Evolutionary conservation across 2,888 invertebrate species (phyloP).

Genomic region (Trimorus sp.): DNA sequence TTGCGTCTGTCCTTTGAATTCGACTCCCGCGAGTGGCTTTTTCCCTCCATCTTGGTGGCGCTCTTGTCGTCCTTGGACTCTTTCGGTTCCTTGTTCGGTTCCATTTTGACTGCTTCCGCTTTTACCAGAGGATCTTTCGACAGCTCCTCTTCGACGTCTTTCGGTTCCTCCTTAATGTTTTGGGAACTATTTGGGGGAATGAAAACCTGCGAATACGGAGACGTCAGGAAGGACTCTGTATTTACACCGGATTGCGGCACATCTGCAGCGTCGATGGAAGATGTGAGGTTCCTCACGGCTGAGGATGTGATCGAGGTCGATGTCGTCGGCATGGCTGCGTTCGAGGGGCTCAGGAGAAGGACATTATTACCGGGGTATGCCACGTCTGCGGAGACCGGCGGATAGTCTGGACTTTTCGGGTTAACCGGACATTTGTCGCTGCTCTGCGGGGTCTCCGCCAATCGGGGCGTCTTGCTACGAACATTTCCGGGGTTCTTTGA

Average conservation of each 20-base stretch:
- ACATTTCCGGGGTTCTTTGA: constrained; percentile 73
- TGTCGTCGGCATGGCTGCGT: constrained; percentile 20
- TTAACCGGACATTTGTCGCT: constrained; percentile 75
- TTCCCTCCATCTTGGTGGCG: constrained; percentile 47
- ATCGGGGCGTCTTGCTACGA: constrained; percentile 75
- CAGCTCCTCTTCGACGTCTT: constrained; percentile 47
- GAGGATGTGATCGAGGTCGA: constrained; percentile 33
- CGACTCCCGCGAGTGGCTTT: constrained; percentile 70
- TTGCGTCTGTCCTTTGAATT: constrained; percentile 77
- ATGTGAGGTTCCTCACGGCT: constrained; percentile 20
- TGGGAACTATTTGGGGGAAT: neutral
- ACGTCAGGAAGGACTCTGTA: neutral
- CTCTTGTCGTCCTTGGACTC: too few species aligned
- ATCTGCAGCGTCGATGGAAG: constrained; percentile 18
- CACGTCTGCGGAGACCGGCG: constrained; percentile 74
- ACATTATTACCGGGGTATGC: constrained; percentile 30
- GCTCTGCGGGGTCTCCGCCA: constrained; percentile 77
- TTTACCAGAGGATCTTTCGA: constrained; percentile 13
- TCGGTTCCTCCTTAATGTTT: too few species aligned
- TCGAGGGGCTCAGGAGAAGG: neutral
- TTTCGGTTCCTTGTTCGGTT: too few species aligned
- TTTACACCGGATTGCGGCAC: neutral
- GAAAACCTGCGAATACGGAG: neutral
- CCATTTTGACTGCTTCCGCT: too few species aligned
- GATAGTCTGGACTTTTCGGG: constrained; percentile 79